Base-by-base conservation (phyloP, 2,888 invertebrate species). In the Thecophora atra region DNA sequence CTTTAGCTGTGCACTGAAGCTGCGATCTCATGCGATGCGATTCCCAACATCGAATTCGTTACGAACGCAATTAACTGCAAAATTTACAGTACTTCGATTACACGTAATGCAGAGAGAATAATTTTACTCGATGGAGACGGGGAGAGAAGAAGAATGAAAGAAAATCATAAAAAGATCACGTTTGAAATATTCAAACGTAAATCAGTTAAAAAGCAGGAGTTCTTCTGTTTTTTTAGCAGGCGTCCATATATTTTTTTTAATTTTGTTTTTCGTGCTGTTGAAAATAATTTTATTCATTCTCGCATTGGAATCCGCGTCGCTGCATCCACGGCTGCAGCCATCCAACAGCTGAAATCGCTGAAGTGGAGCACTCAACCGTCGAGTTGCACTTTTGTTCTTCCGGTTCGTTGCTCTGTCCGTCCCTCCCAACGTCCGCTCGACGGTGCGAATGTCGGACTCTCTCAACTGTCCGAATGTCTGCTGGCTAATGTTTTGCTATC, bases 201-300 rank as follows among this genome's bases (percentile, higher is more conserved):
- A 37, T 37, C 37, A 37, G 37, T 37, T n/a, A 2, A 37, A 37
- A 2, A 37, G 37, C 37, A 37, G 7, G 47, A 15, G 47, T 47
- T n/a, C 15, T 6, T 4, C 6, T 17, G 11, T 47, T 11, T 47
- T 4, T 4, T 5, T n/a, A n/a, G 47, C 47, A n/a, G 1, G 47
- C 47, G n/a, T 47, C n/a, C n/a, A n/a, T n/a, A 2, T 47, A 2
- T 6, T 47, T 47, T 47, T 37, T 37, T 37, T 37, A 6, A 5
- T 56, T 56, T 11, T 30, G 30, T 30, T n/a, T n/a, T 60, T 60
- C 60, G 30, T 30, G 60, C 28, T 30, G 60, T 30, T 60, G n/a
- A 60, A n/a, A 30, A n/a, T 30, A 60, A n/a, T 30, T 60, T 30
- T 30, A 47, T 47, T 47, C 47, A 47, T n/a, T 6, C 5, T 15